These are phyloP conservation scores for Masnerella sp. DNA, from an alignment of 2,888 invertebrate genomes.

Conservation along the genomic window DNA sequence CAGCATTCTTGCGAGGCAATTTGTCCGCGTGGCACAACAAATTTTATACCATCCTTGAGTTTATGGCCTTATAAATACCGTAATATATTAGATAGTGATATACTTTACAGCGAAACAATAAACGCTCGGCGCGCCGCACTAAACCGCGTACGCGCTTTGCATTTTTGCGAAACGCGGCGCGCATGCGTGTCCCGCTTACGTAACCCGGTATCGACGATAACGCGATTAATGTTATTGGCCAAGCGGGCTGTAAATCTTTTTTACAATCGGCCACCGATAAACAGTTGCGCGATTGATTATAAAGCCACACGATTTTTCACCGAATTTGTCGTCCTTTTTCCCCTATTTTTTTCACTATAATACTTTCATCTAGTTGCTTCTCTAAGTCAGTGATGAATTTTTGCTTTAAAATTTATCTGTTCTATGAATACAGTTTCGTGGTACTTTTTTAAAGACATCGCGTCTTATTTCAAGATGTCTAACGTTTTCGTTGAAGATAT, in stretches of 20 bases:
- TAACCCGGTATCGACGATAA: constrained; percentile 43
- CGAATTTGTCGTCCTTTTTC: too few species aligned
- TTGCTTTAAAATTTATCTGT: too few species aligned
- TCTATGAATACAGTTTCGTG: too few species aligned
- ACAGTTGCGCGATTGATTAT: constrained; percentile 23
- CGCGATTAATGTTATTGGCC: constrained; percentile 39
- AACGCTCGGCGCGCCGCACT: constrained; percentile 27
- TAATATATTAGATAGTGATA: constrained; percentile 54
- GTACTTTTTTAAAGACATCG: too few species aligned
- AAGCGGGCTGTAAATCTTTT: constrained; percentile 36
- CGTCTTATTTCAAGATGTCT: too few species aligned
- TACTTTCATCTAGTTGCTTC: too few species aligned
- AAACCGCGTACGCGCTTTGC: constrained; percentile 28
- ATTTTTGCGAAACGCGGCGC: constrained; percentile 38
- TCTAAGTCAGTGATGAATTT: too few species aligned
- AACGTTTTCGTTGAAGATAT: too few species aligned
- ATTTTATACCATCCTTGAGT: constrained; percentile 49
- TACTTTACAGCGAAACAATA: constrained; percentile 56
- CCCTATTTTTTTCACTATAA: too few species aligned
- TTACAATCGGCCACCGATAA: constrained; percentile 20
- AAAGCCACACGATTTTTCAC: too few species aligned
- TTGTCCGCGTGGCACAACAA: constrained; percentile 37
- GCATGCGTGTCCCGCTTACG: constrained; percentile 35
- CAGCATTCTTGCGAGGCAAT: constrained; percentile 37
- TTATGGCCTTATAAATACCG: constrained; percentile 53